Percentiles rank a stretch among this genome's conserved stretches.
phyloP scores from a whole-genome alignment of 2,113 vertebrate genomes.

The human region DNA sequence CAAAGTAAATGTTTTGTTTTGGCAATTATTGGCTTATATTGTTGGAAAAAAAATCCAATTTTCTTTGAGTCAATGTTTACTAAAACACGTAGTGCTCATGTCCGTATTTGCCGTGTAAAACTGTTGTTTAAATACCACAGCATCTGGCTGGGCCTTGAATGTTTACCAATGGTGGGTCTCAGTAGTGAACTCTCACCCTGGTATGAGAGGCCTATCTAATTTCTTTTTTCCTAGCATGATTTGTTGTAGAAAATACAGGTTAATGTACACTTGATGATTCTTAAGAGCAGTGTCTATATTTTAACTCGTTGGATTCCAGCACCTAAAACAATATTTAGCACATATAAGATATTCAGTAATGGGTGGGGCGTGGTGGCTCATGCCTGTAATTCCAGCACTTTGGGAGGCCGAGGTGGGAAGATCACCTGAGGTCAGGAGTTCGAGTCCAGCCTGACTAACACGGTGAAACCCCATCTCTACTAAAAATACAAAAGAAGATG shows the following conservation, averaged over 20 bases:
- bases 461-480: too few relatives aligned
- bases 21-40: background rate
- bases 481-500: too few relatives aligned
- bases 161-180: background rate
- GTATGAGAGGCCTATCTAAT: background rate
- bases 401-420: too few relatives aligned
- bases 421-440: too few relatives aligned
- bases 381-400: too few relatives aligned
- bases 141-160: background rate
- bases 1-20: background rate
- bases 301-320: background rate
- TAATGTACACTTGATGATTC: background rate
- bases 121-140: background rate
- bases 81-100: background rate
- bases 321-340: background rate
- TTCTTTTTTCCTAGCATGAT: background rate
- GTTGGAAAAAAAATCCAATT: background rate
- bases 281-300: background rate
- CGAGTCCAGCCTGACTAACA: too few relatives aligned
- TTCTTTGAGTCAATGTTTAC: background rate
- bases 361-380: too few relatives aligned
- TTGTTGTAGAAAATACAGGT: constrained; percentile 25
- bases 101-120: background rate
- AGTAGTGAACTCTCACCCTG: background rate
- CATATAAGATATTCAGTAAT: background rate